Evolutionary conservation across 2,113 vertebrate species (phyloP).

Genomic region (Steatornis caripensis): DNA sequence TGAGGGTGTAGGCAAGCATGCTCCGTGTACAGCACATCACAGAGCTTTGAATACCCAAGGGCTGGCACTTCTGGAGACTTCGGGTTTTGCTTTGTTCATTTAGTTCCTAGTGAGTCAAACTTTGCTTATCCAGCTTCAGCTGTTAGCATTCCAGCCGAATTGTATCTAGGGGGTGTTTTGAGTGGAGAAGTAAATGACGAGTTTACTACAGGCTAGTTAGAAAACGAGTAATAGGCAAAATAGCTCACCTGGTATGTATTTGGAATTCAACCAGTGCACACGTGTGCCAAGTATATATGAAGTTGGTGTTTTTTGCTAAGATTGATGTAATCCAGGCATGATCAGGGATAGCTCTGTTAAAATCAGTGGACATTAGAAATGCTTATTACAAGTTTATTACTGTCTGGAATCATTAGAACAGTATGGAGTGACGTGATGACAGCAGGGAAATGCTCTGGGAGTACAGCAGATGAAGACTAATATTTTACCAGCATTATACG

Average conservation of each 20-base stretch:
- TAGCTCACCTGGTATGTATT: neutral
- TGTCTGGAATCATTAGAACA: neutral
- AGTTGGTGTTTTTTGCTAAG: neutral
- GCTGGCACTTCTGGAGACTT: neutral
- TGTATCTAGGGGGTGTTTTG: neutral
- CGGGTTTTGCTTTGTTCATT: neutral
- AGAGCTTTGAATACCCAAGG: neutral
- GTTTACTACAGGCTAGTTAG: neutral
- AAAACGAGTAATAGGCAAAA: neutral
- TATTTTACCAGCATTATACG: neutral
- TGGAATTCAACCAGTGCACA: neutral
- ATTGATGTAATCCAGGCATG: neutral
- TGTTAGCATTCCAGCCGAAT: neutral
- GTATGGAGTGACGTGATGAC: neutral
- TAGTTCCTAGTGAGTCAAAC: neutral
- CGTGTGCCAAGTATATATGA: neutral
- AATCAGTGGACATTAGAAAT: neutral
- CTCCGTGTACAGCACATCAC: neutral
- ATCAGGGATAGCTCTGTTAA: neutral
- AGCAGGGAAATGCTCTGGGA: neutral
- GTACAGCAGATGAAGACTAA: neutral
- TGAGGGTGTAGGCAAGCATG: neutral
- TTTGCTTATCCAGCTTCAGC: neutral
- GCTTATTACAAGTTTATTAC: neutral
- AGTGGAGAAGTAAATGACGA: neutral